Evolutionary conservation across 2,797 vertebrate genomes (phyloP).

Genomic region (Epinephelus awoara): DNA sequence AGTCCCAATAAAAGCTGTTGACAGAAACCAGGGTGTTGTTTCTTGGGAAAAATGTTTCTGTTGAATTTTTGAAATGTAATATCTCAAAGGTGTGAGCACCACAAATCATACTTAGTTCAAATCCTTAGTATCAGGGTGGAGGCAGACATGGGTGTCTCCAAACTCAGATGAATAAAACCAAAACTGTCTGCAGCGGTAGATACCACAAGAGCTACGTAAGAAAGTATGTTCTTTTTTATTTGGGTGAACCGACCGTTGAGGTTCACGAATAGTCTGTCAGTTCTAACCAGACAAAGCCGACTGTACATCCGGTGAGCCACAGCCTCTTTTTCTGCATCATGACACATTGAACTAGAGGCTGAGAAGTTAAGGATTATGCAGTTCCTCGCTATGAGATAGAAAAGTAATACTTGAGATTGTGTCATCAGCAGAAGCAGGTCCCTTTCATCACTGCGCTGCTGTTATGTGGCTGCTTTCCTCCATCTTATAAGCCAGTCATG

Average conservation of each 20-base stretch:
- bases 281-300: not conserved
- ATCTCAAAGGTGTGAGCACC: too few relatives aligned
- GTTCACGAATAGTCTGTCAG: not conserved
- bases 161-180: not conserved
- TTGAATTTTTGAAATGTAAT: too few relatives aligned
- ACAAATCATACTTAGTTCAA: not conserved
- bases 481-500: slow-evolving; percentile 49
- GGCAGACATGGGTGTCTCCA: not conserved
- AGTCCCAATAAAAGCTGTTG: too few relatives aligned
- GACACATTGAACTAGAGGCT: not conserved
- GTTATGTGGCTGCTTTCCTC: slow-evolving; percentile 50
- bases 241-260: not conserved
- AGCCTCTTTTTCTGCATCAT: not conserved
- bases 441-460: slow-evolving; percentile 54
- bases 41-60: too few relatives aligned
- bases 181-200: not conserved
- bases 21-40: too few relatives aligned
- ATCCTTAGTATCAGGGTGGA: not conserved
- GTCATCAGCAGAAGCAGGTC: slow-evolving; percentile 5
- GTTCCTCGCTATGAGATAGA: not conserved
- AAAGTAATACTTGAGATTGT: not conserved
- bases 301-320: not conserved
- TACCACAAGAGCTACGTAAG: not conserved
- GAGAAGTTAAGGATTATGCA: not conserved
- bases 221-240: not conserved